phyloP scores from a whole-genome alignment of 1,140 invertebrate genomes.

The Dysdera silvatica region DNA sequence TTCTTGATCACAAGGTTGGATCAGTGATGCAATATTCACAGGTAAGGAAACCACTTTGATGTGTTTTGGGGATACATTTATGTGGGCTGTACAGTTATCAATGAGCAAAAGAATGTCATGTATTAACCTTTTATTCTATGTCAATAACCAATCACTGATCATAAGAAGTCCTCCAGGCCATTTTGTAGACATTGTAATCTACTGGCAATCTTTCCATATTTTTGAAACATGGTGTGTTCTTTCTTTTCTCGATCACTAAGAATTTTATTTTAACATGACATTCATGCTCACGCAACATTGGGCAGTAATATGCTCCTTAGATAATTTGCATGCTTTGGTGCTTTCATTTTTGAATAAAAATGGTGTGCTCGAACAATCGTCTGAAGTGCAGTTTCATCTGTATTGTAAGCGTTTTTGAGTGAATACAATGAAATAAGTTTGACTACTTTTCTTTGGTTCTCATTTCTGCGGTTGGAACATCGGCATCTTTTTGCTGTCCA shows the following conservation, averaged over 20 bases:
- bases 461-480: not conserved
- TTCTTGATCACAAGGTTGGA: not conserved
- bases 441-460: not conserved
- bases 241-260: slow-evolving; percentile 43
- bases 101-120: not conserved
- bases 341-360: not conserved
- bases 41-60: not conserved
- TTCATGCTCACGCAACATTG: not conserved
- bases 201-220: slow-evolving; percentile 40
- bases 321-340: too few relatives aligned
- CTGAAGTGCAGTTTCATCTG: not conserved
- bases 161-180: slow-evolving; percentile 46
- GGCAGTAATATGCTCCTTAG: not conserved
- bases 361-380: not conserved
- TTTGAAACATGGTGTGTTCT: slow-evolving; percentile 47
- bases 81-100: not conserved
- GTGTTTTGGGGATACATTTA: not conserved
- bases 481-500: not conserved
- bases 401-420: not conserved
- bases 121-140: not conserved
- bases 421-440: not conserved
- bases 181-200: slow-evolving; percentile 44
- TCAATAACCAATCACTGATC: not conserved
- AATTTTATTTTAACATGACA: not conserved
- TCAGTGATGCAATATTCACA: not conserved